Conservation (phyloP, 2,113 vertebrate genomes). For the Lamprologus tigripictilis region DNA sequence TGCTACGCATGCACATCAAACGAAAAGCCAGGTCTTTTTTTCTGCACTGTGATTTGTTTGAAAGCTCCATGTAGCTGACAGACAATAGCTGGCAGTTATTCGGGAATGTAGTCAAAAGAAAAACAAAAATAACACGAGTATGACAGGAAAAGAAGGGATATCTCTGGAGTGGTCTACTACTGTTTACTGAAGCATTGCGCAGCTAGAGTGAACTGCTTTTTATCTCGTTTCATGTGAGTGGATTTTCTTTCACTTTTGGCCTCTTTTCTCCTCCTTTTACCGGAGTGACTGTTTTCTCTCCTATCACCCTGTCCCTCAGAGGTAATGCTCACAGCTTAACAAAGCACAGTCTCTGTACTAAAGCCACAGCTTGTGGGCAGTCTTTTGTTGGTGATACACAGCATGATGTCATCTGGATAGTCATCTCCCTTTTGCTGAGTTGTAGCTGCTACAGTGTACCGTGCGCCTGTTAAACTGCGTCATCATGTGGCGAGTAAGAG, state of each 20-base stretch:
- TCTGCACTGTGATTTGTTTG: background rate
- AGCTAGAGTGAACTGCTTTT: background rate
- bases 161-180: background rate
- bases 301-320: background rate
- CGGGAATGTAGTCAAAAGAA: background rate
- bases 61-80: background rate
- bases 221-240: background rate
- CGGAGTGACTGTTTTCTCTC: background rate
- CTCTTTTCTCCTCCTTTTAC: background rate
- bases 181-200: background rate
- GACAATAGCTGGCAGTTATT: background rate
- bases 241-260: background rate
- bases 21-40: background rate
- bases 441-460: background rate
- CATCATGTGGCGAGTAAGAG: constrained; percentile 28
- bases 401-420: constrained; percentile 38
- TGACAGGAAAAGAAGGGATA: background rate
- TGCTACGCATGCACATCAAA: background rate
- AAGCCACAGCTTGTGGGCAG: constrained; percentile 1
- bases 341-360: background rate
- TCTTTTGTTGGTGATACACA: constrained; percentile 11
- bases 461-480: constrained; percentile 11
- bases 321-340: background rate
- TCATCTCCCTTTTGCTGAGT: background rate
- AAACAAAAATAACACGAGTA: background rate